Conservation (phyloP, 2,797 vertebrate species). For the Tapirus indicus region DNA sequence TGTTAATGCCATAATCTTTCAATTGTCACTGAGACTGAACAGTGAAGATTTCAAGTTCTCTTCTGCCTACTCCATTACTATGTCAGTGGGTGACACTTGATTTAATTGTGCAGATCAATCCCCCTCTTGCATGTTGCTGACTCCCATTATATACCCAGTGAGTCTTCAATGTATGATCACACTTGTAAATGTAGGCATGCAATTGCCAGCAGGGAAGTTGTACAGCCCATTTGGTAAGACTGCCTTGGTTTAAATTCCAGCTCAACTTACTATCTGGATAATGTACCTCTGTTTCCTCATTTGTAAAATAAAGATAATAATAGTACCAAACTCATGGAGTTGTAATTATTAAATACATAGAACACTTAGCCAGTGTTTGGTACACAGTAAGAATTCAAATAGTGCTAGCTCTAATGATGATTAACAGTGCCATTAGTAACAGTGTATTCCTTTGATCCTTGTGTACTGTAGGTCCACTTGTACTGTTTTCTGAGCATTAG, state of each 20-base stretch:
- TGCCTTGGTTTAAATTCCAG: not conserved
- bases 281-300: not conserved
- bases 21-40: not conserved
- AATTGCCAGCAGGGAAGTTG: not conserved
- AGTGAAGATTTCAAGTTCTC: not conserved
- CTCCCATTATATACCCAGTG: not conserved
- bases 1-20: slow-evolving; percentile 33
- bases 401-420: not conserved
- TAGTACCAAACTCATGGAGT: not conserved
- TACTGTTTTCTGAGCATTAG: not conserved
- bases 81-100: not conserved
- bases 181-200: not conserved
- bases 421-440: not conserved
- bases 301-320: not conserved
- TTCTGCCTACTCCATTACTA: not conserved
- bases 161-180: not conserved
- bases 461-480: not conserved
- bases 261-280: not conserved
- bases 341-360: not conserved
- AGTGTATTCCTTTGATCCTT: not conserved
- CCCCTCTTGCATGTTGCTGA: not conserved
- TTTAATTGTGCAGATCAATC: not conserved
- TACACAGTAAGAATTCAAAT: not conserved
- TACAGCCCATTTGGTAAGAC: not conserved
- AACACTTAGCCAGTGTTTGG: not conserved